These are phyloP conservation scores for Panthera tigris DNA, from an alignment of 2,113 vertebrate species.

Conservation along the genomic window DNA sequence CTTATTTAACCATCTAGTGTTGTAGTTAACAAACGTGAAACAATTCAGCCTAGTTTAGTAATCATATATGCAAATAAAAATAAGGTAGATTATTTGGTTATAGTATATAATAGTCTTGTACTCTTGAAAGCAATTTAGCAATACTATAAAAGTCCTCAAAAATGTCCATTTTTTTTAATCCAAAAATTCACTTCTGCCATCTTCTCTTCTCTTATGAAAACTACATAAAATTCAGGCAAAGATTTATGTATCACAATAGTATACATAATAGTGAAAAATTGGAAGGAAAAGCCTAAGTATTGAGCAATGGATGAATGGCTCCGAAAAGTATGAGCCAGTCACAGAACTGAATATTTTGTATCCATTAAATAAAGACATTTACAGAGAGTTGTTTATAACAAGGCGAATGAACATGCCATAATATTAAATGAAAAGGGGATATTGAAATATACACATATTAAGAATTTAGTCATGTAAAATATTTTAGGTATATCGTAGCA, in stretches of 20 bases:
- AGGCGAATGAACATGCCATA: background rate
- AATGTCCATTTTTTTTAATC: background rate
- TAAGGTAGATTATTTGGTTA: background rate
- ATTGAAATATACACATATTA: background rate
- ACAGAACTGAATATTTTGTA: background rate
- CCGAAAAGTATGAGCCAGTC: constrained; percentile 20
- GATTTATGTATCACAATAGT: background rate
- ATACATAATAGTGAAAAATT: constrained; percentile 2
- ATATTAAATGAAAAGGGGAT: background rate
- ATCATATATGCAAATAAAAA: background rate
- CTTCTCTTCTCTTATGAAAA: background rate
- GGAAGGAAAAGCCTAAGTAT: background rate
- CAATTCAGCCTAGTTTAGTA: background rate
- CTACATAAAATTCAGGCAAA: background rate
- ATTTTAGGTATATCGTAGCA: background rate
- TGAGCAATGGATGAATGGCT: background rate
- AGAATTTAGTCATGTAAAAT: background rate
- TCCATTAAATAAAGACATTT: background rate
- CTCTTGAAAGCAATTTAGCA: background rate
- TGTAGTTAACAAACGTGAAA: background rate
- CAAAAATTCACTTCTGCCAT: background rate
- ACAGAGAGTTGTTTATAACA: background rate
- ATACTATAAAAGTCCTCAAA: background rate
- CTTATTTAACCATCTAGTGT: background rate
- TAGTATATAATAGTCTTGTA: background rate